phyloP scores from a whole-genome alignment of 2,797 vertebrate species.

The Xerus rutilus region DNA sequence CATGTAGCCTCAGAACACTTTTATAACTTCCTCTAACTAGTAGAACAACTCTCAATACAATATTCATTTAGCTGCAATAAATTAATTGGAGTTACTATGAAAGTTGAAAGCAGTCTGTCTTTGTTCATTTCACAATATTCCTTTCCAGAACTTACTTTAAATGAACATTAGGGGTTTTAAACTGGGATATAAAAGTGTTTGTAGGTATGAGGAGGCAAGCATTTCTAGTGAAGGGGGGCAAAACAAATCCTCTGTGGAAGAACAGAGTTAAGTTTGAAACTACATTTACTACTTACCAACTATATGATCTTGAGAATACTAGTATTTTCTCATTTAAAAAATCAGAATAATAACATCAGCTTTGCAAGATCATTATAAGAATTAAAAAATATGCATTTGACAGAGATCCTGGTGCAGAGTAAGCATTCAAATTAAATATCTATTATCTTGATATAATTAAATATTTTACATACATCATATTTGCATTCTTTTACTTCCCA shows the following conservation, averaged over 20 bases:
- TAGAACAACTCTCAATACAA: background rate
- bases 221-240: background rate
- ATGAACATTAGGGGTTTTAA: background rate
- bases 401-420: background rate
- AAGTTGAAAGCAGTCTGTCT: conserved; percentile 17
- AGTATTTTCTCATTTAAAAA: conserved; percentile 8
- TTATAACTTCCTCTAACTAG: background rate
- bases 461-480: background rate
- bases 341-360: background rate
- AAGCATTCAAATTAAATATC: conserved; percentile 41
- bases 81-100: background rate
- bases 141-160: conserved; percentile 11
- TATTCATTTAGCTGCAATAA: background rate
- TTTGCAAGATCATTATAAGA: conserved; percentile 30
- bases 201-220: background rate
- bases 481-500: conserved; percentile 19
- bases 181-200: background rate
- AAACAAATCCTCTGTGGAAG: background rate
- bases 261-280: background rate
- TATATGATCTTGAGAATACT: background rate
- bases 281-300: background rate
- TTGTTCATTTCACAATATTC: background rate
- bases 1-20: background rate
- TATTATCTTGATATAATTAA: conserved; percentile 28
- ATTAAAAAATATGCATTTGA: conserved; percentile 34